Conservation (phyloP, 2,113 vertebrate species). For the Gopherus flavomarginatus region DNA sequence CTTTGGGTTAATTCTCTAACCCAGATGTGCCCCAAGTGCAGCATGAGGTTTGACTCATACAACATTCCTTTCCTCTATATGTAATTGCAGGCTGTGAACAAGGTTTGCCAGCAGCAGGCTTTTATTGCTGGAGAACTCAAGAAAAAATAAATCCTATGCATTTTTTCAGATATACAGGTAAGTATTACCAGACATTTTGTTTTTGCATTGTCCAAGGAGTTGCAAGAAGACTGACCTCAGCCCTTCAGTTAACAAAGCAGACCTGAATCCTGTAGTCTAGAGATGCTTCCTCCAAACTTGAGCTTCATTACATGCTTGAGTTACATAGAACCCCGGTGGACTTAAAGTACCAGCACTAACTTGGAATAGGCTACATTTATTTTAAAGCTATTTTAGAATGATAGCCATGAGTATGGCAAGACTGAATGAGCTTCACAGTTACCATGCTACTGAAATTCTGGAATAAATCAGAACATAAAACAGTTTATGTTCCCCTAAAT, state of each 20-base stretch:
- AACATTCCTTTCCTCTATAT: background rate
- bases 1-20: accelerated
- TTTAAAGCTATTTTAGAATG: background rate
- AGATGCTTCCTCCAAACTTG: background rate
- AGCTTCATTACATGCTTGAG: background rate
- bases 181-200: background rate
- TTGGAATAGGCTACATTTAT: background rate
- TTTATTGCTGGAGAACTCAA: background rate
- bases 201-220: accelerated
- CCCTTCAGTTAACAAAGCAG: background rate
- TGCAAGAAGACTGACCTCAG: background rate
- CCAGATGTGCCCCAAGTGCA: background rate
- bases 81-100: background rate
- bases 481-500: background rate
- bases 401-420: background rate
- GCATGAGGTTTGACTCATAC: background rate
- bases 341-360: background rate
- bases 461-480: background rate
- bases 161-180: background rate
- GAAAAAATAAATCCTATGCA: background rate
- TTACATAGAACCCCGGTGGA: no score
- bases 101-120: background rate
- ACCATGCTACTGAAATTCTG: background rate
- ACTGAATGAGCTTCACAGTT: background rate
- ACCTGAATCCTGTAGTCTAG: background rate